A percentile compares a stretch with the other conserved stretches of the same genome.
These are phyloP conservation scores for Myotis brandtii DNA, from an alignment of 2,113 vertebrate genomes.

Conservation along the genomic window DNA sequence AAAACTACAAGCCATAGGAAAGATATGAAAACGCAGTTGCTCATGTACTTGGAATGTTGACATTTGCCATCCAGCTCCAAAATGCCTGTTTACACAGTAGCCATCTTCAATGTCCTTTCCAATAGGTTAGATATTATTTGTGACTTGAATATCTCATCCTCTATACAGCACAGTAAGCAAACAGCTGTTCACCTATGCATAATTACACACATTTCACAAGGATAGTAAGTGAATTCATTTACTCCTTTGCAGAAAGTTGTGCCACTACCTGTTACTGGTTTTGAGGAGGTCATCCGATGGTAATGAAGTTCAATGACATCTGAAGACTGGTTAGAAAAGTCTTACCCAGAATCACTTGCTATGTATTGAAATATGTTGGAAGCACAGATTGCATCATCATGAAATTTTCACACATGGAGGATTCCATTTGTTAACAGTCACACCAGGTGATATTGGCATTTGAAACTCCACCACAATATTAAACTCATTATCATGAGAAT, in stretches of 20 bases:
- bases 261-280: not conserved
- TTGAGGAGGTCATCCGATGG: conserved; percentile 56
- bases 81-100: conserved; percentile 28
- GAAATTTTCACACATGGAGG: conserved; percentile 67
- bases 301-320: conserved; percentile 60
- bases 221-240: conserved; percentile 21
- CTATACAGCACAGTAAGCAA: conserved; percentile 48
- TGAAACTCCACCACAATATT: conserved; percentile 49
- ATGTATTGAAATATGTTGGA: conserved; percentile 56
- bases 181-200: conserved; percentile 48
- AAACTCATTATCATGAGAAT: conserved; percentile 59
- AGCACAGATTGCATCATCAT: conserved; percentile 64
- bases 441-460: conserved; percentile 66
- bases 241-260: conserved; percentile 38
- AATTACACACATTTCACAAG: conserved; percentile 69
- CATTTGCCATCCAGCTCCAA: conserved; percentile 5
- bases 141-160: conserved; percentile 53
- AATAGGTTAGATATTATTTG: conserved; percentile 46
- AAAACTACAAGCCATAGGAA: not conserved
- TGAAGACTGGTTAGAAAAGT: conserved; percentile 49
- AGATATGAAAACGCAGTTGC: conserved; percentile 54
- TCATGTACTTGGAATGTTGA: conserved; percentile 35
- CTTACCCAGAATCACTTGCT: conserved; percentile 11
- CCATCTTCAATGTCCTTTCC: conserved; percentile 57
- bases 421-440: conserved; percentile 68